Evolutionary conservation across 2,797 vertebrate species (phyloP).

Genomic region (Catamblyrhynchus diadema): DNA sequence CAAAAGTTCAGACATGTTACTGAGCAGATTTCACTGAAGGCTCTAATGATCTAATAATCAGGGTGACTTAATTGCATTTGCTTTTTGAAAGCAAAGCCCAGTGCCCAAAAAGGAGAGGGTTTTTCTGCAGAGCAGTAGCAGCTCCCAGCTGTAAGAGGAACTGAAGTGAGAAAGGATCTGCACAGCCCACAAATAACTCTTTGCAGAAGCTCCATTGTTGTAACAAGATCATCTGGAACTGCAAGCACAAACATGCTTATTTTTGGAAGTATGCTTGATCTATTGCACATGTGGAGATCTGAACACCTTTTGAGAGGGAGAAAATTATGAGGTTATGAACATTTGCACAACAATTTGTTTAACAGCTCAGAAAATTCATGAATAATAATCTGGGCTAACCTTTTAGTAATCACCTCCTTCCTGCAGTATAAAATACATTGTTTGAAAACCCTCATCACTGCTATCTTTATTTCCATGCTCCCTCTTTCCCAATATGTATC

Average conservation of each 20-base stretch:
- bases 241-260: not conserved
- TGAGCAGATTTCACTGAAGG: constrained; percentile 40
- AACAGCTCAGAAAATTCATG: constrained; percentile 40
- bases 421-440: not conserved
- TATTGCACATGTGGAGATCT: not conserved
- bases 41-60: constrained; percentile 63
- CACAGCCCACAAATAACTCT: not conserved
- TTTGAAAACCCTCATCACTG: not conserved
- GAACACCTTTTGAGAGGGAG: not conserved
- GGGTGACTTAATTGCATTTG: constrained; percentile 45
- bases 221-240: constrained; percentile 41
- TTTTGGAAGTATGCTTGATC: constrained; percentile 32
- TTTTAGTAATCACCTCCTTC: constrained; percentile 34
- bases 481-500: not conserved
- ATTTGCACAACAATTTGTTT: constrained; percentile 42
- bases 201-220: not conserved
- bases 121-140: constrained; percentile 22
- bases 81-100: constrained; percentile 29
- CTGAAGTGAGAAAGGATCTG: not conserved
- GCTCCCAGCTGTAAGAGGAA: not conserved
- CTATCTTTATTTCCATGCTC: not conserved
- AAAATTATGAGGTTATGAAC: not conserved
- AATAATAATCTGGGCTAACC: constrained; percentile 41
- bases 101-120: not conserved
- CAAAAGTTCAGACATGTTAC: constrained; percentile 51